Conservation (phyloP, 2,888 invertebrate species). For the Drosophila demipolita region DNA sequence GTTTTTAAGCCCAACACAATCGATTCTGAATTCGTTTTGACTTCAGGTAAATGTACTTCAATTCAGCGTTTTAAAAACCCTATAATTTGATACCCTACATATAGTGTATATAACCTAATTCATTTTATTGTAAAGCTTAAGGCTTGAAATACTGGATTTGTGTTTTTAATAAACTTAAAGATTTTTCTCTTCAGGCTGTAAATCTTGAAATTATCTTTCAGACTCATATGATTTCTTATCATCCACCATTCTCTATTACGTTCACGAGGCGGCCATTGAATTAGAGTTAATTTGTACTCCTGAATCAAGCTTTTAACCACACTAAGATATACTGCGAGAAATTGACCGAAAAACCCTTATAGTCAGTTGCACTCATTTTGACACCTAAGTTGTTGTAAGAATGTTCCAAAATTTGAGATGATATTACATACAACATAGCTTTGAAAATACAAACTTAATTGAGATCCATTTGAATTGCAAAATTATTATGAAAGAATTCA, state of each 20-base stretch:
- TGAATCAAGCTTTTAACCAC: not conserved
- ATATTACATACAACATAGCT: not conserved
- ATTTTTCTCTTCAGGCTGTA: not conserved
- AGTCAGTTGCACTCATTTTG: not conserved
- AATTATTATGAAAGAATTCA: not conserved
- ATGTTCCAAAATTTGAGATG: not conserved
- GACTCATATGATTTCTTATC: not conserved
- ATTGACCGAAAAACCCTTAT: not conserved
- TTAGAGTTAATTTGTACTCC: not conserved
- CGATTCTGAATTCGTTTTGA: not conserved
- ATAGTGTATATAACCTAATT: not conserved
- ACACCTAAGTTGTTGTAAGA: not conserved
- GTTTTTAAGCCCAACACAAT: not conserved
- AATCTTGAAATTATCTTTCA: not conserved
- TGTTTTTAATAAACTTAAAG: not conserved
- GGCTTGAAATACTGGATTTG: not conserved
- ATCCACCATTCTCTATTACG: not conserved
- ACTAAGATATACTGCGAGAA: not conserved
- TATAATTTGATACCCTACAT: not conserved
- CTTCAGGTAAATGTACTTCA: not conserved
- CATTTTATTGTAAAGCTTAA: not conserved
- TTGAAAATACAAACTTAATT: not conserved
- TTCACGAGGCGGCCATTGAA: not conserved
- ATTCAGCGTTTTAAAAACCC: not conserved
- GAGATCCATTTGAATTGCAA: not conserved